A percentile compares a stretch with the other conserved stretches of the same genome.
Conservation (phyloP, 2,888 invertebrate genomes). For the Ectemnius lituratus region DNA sequence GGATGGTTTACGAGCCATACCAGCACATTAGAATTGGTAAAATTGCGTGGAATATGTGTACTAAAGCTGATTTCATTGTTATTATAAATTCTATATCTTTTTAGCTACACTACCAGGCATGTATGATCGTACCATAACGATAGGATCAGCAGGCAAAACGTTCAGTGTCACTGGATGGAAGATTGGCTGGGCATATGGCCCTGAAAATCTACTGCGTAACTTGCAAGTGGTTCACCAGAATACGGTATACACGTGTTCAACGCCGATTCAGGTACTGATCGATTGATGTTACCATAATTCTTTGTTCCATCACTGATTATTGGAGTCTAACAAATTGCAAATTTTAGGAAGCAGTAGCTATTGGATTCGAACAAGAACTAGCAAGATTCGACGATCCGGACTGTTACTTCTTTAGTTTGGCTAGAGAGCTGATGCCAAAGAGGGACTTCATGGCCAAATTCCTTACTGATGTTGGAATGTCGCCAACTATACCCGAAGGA, state of each 20-base stretch:
- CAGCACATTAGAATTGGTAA: slow-evolving; percentile 94
- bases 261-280: slow-evolving; percentile 86
- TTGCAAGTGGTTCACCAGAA: slow-evolving; percentile 96
- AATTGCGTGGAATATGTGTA: background rate
- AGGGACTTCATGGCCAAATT: slow-evolving; percentile 89
- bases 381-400: slow-evolving; percentile 84
- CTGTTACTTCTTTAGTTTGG: slow-evolving; percentile 90
- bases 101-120: slow-evolving; percentile 94
- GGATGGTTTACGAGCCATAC: slow-evolving; percentile 92
- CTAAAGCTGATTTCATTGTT: background rate
- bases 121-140: slow-evolving; percentile 98
- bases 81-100: slow-evolving; percentile 10
- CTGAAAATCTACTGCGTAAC: slow-evolving; percentile 87
- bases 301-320: too few species aligned
- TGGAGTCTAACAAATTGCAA: too few species aligned
- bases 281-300: background rate
- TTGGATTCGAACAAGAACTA: slow-evolving; percentile 92
- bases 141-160: slow-evolving; percentile 98
- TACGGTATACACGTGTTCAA: slow-evolving; percentile 93
- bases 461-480: slow-evolving; percentile 89
- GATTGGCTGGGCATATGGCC: slow-evolving; percentile 97
- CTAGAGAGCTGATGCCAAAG: slow-evolving; percentile 87
- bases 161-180: slow-evolving; percentile 99
- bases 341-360: slow-evolving; percentile 92
- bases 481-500: slow-evolving; percentile 95